These are phyloP conservation scores for Geophilus truncorum DNA, from an alignment of 2,888 invertebrate species.

Conservation along the genomic window DNA sequence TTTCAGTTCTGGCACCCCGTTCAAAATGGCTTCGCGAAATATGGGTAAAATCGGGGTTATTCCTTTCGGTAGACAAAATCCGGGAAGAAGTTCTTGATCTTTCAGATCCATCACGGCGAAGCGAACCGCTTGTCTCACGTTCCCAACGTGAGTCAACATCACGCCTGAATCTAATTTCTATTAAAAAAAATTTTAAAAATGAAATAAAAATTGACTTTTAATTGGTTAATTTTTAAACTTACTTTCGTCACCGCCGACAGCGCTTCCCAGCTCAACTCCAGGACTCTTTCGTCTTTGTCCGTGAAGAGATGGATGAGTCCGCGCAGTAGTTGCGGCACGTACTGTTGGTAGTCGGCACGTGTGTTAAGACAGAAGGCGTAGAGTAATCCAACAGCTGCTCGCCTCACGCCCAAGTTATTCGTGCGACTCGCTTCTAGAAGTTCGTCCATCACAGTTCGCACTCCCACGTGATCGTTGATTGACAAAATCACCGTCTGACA, in stretches of 20 bases:
- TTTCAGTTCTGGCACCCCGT: constrained; percentile 91
- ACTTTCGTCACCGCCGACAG: constrained; percentile 80
- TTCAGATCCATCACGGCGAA: constrained; percentile 82
- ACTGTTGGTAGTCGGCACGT: constrained; percentile 77
- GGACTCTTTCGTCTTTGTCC: constrained; percentile 70
- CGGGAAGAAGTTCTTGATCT: constrained; percentile 71
- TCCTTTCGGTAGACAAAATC: constrained; percentile 90
- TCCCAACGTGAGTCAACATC: constrained; percentile 78
- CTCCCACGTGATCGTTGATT: constrained; percentile 72
- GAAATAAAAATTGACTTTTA: neutral
- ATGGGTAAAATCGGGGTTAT: constrained; percentile 89
- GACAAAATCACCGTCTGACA: constrained; percentile 90
- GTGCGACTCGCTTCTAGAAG: constrained; percentile 70
- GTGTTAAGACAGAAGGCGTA: constrained; percentile 86
- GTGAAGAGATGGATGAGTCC: constrained; percentile 81
- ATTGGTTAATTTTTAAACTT: constrained; percentile 29
- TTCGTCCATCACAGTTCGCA: constrained; percentile 79
- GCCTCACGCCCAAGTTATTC: constrained; percentile 58
- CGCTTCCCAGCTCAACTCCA: constrained; percentile 86
- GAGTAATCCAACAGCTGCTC: constrained; percentile 79
- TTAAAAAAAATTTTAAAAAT: constrained; percentile 36
- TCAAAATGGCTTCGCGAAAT: constrained; percentile 92
- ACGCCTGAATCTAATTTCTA: constrained; percentile 74
- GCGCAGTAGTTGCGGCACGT: constrained; percentile 80
- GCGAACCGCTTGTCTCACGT: constrained; percentile 86